phyloP scores from a whole-genome alignment of 1,140 invertebrate genomes.

The Araneus ventricosus region DNA sequence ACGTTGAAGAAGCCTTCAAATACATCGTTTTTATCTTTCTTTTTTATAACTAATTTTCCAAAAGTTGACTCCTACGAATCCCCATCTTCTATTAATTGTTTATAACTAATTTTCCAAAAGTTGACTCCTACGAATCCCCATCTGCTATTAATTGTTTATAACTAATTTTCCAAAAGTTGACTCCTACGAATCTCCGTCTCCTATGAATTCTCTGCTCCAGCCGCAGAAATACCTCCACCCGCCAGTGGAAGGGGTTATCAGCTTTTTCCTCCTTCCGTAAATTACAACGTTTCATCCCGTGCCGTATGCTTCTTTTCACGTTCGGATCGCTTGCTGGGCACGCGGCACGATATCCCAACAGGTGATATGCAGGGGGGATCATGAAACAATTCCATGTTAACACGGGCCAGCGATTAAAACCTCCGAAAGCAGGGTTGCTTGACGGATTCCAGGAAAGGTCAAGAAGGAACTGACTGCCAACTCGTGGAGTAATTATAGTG shows the following conservation, averaged over 20 bases:
- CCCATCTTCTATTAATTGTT: too few relatives aligned
- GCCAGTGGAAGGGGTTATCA: neutral
- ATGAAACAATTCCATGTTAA: conserved; percentile 46
- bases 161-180: too few relatives aligned
- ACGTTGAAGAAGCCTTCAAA: too few relatives aligned
- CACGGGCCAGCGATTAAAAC: neutral
- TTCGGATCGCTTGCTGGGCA: neutral
- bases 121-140: too few relatives aligned
- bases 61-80: too few relatives aligned
- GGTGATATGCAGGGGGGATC: conserved; percentile 33
- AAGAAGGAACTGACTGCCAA: conserved; percentile 11
- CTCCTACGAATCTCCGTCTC: too few relatives aligned
- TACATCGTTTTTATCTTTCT: too few relatives aligned
- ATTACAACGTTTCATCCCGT: neutral
- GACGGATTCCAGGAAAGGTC: neutral
- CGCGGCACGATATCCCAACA: conserved; percentile 28
- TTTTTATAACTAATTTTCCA: too few relatives aligned
- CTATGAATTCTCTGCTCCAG: too few relatives aligned
- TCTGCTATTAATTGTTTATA: too few relatives aligned
- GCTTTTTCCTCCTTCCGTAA: conserved; percentile 15
- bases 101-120: too few relatives aligned
- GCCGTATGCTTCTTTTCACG: conserved; percentile 27
- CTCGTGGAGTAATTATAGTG: conserved; percentile 27
- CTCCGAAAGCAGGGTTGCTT: neutral
- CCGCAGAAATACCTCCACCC: too few relatives aligned